Conservation (phyloP, 2,113 vertebrate genomes). For the Tauraco erythrolophus region DNA sequence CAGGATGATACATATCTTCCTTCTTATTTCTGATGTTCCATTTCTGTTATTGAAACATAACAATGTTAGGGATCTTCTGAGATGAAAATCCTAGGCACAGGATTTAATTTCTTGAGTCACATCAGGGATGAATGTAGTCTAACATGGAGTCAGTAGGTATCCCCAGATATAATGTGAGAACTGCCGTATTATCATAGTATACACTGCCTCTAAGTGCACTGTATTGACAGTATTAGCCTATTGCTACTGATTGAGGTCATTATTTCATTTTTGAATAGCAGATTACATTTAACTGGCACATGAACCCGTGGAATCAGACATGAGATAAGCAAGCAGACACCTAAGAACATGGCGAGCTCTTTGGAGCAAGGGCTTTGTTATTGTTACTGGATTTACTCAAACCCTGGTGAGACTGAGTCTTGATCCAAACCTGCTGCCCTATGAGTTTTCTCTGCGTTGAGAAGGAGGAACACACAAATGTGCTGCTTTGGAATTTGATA, state of each 20-base stretch:
- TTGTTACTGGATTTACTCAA: neutral
- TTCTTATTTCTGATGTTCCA: neutral
- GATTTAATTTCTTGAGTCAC: neutral
- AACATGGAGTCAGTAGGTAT: neutral
- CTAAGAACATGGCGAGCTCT: neutral
- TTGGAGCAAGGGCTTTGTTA: neutral
- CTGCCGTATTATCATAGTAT: neutral
- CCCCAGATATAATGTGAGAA: neutral
- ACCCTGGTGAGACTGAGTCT: neutral
- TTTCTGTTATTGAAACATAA: neutral
- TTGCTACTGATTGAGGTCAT: neutral
- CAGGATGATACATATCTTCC: too few species aligned
- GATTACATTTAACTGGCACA: neutral
- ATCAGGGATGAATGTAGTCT: neutral
- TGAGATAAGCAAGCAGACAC: neutral
- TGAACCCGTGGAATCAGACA: neutral
- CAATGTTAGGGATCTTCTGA: neutral
- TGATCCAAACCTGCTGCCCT: neutral
- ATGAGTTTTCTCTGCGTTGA: neutral
- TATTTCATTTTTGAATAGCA: neutral
- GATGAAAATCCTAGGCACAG: neutral
- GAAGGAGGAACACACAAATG: neutral
- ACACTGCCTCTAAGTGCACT: neutral
- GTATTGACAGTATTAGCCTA: neutral
- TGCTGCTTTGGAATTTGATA: neutral